Evolutionary conservation across 2,888 invertebrate species (phyloP).

Genomic region (Malacosoma neustria): DNA sequence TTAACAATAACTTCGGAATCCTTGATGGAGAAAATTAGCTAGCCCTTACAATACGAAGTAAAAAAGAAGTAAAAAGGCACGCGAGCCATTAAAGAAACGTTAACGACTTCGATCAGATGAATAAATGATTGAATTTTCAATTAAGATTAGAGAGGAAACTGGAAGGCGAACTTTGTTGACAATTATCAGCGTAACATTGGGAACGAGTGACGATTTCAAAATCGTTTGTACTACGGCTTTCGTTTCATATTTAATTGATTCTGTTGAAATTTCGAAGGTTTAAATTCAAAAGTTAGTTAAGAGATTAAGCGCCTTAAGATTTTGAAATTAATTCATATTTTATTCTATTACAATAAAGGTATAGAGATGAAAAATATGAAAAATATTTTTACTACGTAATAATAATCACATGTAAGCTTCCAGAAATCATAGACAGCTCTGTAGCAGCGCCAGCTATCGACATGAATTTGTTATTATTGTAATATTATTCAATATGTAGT

Average conservation of each 20-base stretch:
- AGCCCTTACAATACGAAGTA: slow-evolving; percentile 43
- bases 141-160: slow-evolving; percentile 56
- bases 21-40: slow-evolving; percentile 44
- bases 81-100: slow-evolving; percentile 51
- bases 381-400: no score
- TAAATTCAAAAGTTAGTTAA: no score
- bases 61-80: slow-evolving; percentile 50
- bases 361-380: no score
- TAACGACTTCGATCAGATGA: slow-evolving; percentile 63
- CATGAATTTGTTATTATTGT: no score
- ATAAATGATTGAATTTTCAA: slow-evolving; percentile 72
- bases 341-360: no score
- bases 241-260: background rate
- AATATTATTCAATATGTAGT: no score
- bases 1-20: slow-evolving; percentile 2
- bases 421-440: no score
- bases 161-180: slow-evolving; percentile 49
- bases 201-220: background rate
- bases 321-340: no score
- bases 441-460: no score
- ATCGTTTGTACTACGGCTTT: background rate
- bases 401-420: no score
- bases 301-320: no score
- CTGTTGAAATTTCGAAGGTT: no score
- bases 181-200: slow-evolving; percentile 21